Percentiles rank a stretch among this genome's conserved stretches.
Conservation (phyloP, 2,888 invertebrate genomes). For the Phymatocera aterrima region DNA sequence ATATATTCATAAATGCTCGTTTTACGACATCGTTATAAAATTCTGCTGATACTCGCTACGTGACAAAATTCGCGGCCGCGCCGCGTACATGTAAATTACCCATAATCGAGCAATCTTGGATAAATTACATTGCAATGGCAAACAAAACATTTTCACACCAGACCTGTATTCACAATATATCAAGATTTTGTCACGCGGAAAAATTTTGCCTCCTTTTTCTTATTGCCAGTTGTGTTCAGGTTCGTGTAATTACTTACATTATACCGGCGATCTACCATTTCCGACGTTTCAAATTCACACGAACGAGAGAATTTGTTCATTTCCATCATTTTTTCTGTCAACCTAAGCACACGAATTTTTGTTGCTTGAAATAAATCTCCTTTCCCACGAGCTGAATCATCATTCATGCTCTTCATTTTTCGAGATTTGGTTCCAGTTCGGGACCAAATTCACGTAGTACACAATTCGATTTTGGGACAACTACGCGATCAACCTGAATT, state of each 20-base stretch:
- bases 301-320: not conserved
- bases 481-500: not conserved
- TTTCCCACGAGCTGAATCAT: not conserved
- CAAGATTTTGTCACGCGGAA: not conserved
- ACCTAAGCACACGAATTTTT: not conserved
- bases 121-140: not conserved
- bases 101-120: not conserved
- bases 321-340: not conserved
- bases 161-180: not conserved
- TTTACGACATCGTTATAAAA: conserved; percentile 8
- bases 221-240: too few species aligned
- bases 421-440: not conserved
- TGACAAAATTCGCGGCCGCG: not conserved
- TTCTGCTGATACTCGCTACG: conserved; percentile 4
- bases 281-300: not conserved
- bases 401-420: not conserved
- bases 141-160: not conserved
- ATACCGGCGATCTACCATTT: not conserved
- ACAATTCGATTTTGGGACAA: not conserved
- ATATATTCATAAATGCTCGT: not conserved
- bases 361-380: not conserved
- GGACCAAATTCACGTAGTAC: not conserved
- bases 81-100: not conserved
- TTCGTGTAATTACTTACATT: not conserved
- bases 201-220: not conserved